Base-by-base conservation (phyloP, 1,140 invertebrate genomes). In the Sycophaga agraensis region DNA sequence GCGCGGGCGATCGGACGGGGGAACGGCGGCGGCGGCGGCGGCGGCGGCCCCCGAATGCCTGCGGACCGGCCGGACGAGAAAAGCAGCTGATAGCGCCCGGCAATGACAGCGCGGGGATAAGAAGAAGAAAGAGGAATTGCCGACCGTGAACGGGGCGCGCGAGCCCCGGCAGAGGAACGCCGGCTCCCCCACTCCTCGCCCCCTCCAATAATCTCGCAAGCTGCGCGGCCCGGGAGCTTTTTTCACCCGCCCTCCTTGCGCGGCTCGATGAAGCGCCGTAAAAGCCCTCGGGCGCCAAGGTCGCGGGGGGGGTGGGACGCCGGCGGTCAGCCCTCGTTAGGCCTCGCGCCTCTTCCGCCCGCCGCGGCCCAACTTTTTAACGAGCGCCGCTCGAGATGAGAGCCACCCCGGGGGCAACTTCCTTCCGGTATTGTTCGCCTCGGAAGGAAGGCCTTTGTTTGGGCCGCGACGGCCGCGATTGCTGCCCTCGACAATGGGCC, bases 321-420 rank as follows among this genome's bases (percentile, higher is more conserved):
- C n/a, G n/a, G n/a, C n/a, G n/a, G n/a, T n/a, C n/a, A n/a, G n/a
- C n/a, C n/a, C n/a, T n/a, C n/a, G n/a, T n/a, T n/a, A n/a, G n/a
- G n/a, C n/a, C n/a, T n/a, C n/a, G n/a, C n/a, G n/a, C n/a, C n/a
- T n/a, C n/a, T n/a, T n/a, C n/a, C n/a, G n/a, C n/a, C n/a, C n/a
- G n/a, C n/a, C n/a, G n/a, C n/a, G n/a, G n/a, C n/a, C n/a, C 19
- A 43, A 45, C 40, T 35, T 56, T 56, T 22, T 45, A 45, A 56
- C 39, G 34, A 56, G 28, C 16, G 34, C 45, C 16, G 26, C 16
- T 46, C 22, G 22, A 24, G 43, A 46, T 46, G 43, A 46, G 37
- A 34, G 16, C 11, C n/a, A n/a, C n/a, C n/a, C 9, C 37, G n/a
- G n/a, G 5, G 14, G 21, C 50, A 3, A 39, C 16, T 53, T 53